phyloP scores from a whole-genome alignment of 2,113 vertebrate species.

The Hirundichthys speculiger region DNA sequence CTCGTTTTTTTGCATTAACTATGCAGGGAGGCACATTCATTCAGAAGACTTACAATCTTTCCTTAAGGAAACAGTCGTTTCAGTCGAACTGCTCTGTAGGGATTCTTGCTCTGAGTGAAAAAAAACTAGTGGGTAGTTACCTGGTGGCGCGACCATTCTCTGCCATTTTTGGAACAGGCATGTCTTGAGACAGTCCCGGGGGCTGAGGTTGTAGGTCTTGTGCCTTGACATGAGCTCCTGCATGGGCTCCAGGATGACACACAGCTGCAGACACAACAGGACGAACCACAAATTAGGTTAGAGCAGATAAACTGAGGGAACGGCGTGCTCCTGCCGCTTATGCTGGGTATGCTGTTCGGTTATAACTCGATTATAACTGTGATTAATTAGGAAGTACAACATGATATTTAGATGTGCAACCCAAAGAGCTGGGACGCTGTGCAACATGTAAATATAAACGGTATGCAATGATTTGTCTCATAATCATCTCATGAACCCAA shows the following conservation, averaged over 20 bases:
- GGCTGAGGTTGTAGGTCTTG: slow-evolving; percentile 99
- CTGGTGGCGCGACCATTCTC: slow-evolving; percentile 98
- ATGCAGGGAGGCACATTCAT: not conserved
- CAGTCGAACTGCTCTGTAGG: not conserved
- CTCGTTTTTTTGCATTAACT: slow-evolving; percentile 1
- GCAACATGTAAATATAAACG: too few species aligned
- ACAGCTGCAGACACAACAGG: slow-evolving; percentile 85
- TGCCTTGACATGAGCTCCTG: slow-evolving; percentile 99
- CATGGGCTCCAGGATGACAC: slow-evolving; percentile 99
- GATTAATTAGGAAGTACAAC: too few species aligned
- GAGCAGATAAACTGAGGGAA: slow-evolving; percentile 15
- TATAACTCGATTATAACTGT: too few species aligned
- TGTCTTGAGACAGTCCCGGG: slow-evolving; percentile 98
- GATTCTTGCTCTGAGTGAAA: not conserved
- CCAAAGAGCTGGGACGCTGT: too few species aligned
- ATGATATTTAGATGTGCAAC: too few species aligned
- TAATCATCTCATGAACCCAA: too few species aligned
- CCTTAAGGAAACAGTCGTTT: not conserved
- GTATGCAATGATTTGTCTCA: too few species aligned
- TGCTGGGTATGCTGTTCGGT: not conserved
- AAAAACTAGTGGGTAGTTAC: slow-evolving; percentile 72
- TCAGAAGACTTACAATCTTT: not conserved
- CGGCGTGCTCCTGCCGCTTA: not conserved
- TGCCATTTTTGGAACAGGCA: slow-evolving; percentile 99
- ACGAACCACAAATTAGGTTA: slow-evolving; percentile 9